Evolutionary conservation across 2,113 vertebrate genomes (phyloP).

Genomic region (Grus americana): DNA sequence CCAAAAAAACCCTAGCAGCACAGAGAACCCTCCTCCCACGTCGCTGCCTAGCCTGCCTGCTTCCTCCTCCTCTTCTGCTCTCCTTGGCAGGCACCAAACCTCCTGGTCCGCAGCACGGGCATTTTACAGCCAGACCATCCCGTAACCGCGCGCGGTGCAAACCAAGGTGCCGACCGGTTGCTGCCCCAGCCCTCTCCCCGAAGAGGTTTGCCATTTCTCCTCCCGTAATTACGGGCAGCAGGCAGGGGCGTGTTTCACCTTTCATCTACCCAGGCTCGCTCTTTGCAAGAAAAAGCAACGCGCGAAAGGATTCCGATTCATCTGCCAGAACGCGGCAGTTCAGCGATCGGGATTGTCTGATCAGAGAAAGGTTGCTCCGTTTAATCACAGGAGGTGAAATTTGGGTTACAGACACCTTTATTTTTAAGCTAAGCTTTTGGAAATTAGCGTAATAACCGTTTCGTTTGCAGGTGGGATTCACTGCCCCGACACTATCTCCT

Average conservation of each 20-base stretch:
- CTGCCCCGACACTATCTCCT: fast-evolving
- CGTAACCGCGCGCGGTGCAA: background rate
- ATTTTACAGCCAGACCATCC: background rate
- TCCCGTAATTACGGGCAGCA: background rate
- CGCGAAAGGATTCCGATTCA: background rate
- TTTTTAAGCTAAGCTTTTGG: background rate
- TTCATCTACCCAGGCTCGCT: background rate
- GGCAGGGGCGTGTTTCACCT: background rate
- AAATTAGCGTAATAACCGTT: fast-evolving
- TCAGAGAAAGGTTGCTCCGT: background rate
- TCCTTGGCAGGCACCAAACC: background rate
- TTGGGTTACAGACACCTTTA: background rate
- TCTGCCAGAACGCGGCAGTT: background rate
- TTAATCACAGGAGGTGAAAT: background rate
- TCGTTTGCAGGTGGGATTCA: fast-evolving
- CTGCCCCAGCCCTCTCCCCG: background rate
- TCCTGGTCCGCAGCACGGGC: background rate
- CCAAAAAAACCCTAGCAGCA: too few relatives aligned
- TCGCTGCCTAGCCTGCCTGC: background rate
- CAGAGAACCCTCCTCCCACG: background rate
- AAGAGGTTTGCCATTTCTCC: background rate
- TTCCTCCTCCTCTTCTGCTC: background rate
- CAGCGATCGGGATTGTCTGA: background rate
- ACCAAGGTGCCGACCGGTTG: background rate
- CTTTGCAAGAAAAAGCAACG: background rate